Percentiles rank a stretch among this genome's conserved stretches.
These are phyloP conservation scores for Anaspis maculata DNA, from an alignment of 2,888 invertebrate species.

Conservation along the genomic window DNA sequence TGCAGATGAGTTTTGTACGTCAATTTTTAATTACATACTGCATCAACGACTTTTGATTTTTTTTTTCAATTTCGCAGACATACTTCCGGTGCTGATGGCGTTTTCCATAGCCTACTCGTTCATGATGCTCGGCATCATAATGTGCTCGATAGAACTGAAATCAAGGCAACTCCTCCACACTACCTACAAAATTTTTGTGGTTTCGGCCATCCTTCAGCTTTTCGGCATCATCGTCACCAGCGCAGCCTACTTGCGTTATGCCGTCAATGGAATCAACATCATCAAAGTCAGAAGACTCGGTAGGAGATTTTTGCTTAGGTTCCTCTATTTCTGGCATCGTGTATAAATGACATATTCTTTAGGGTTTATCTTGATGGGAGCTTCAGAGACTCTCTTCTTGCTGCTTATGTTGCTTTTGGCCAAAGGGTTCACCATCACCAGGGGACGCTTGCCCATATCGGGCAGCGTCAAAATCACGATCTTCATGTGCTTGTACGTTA, in stretches of 20 bases:
- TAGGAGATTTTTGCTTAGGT: slow-evolving; percentile 23
- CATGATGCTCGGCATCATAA: slow-evolving; percentile 61
- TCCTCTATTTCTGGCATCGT: too few species aligned
- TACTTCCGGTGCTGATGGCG: slow-evolving; percentile 71
- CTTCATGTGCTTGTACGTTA: slow-evolving; percentile 69
- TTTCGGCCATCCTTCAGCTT: slow-evolving; percentile 63
- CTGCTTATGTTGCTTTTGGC: slow-evolving; percentile 73
- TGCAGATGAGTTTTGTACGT: slow-evolving; percentile 90
- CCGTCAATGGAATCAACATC: slow-evolving; percentile 61
- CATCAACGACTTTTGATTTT: too few species aligned
- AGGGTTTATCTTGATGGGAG: slow-evolving; percentile 66
- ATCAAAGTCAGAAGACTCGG: slow-evolving; percentile 45
- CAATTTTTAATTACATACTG: neutral
- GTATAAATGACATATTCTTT: too few species aligned
- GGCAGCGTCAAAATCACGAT: slow-evolving; percentile 69
- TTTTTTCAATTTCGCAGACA: slow-evolving; percentile 53
- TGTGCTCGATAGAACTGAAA: slow-evolving; percentile 68
- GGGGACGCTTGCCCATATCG: slow-evolving; percentile 65
- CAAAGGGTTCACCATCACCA: slow-evolving; percentile 85
- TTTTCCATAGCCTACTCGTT: slow-evolving; percentile 67
- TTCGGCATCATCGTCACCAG: slow-evolving; percentile 60
- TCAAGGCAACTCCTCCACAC: slow-evolving; percentile 75
- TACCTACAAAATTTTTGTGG: slow-evolving; percentile 78
- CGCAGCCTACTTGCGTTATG: slow-evolving; percentile 68
- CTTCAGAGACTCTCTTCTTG: slow-evolving; percentile 68